Conservation (phyloP, 2,888 invertebrate species). For the Synanthedon myopaeformis region DNA sequence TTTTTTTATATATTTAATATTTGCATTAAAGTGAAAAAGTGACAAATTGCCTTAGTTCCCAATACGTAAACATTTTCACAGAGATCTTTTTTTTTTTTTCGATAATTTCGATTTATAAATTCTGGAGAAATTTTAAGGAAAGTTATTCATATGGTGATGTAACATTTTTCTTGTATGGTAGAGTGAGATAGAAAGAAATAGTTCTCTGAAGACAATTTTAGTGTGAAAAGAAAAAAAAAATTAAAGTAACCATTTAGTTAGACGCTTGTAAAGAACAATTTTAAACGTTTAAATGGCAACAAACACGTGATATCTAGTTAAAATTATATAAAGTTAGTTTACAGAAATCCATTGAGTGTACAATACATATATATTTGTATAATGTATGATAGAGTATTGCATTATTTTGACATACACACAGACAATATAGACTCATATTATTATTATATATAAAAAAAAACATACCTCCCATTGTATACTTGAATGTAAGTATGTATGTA, state of each 20-base stretch:
- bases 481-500: slow-evolving; percentile 9
- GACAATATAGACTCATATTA: slow-evolving; percentile 39
- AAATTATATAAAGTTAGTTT: slow-evolving; percentile 23
- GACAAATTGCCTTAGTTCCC: no score
- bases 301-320: slow-evolving; percentile 47
- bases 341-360: slow-evolving; percentile 19
- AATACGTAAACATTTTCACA: no score
- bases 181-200: no score
- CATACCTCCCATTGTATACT: slow-evolving; percentile 24
- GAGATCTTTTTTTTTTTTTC: no score
- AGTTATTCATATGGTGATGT: no score
- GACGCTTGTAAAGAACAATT: slow-evolving; percentile 42
- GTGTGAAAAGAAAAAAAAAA: no score
- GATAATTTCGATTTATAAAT: no score
- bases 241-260: slow-evolving; percentile 8
- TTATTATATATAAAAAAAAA: background rate
- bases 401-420: slow-evolving; percentile 42
- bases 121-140: no score
- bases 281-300: slow-evolving; percentile 28
- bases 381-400: slow-evolving; percentile 20
- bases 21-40: no score
- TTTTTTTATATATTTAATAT: no score
- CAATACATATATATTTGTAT: slow-evolving; percentile 16
- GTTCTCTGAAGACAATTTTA: no score
- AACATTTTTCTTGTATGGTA: no score